These are phyloP conservation scores for Xylophagus ater DNA, from an alignment of 2,888 invertebrate genomes.

Conservation along the genomic window DNA sequence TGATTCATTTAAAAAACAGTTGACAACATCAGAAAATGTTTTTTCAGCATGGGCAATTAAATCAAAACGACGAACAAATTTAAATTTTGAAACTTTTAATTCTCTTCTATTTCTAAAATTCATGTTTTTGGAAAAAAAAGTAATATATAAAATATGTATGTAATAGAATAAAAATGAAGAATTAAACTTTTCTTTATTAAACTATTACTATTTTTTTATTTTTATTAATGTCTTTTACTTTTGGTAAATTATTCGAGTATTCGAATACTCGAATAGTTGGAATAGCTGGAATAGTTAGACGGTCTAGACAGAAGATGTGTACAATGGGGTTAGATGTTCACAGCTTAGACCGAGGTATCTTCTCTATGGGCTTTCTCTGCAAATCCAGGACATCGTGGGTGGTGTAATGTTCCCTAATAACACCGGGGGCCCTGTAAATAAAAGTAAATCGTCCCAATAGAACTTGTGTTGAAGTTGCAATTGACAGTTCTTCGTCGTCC, in stretches of 20 bases:
- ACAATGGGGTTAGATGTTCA: no score
- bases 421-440: no score
- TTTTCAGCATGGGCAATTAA: background rate
- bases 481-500: no score
- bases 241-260: constrained; percentile 3
- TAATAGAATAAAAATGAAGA: background rate
- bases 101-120: constrained; percentile 2
- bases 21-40: background rate
- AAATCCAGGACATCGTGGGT: no score
- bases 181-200: background rate
- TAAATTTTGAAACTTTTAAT: constrained; percentile 1
- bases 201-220: background rate
- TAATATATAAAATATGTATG: no score
- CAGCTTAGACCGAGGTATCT: no score
- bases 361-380: no score
- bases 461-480: no score
- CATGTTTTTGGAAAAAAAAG: background rate
- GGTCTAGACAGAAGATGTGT: no score
- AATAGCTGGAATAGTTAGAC: no score
- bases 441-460: no score
- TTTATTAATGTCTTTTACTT: background rate
- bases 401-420: no score
- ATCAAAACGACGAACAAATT: background rate
- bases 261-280: constrained; percentile 1
- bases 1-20: background rate